Base-by-base conservation (phyloP, 2,888 invertebrate genomes). In the Carterocephalus palaemon region DNA sequence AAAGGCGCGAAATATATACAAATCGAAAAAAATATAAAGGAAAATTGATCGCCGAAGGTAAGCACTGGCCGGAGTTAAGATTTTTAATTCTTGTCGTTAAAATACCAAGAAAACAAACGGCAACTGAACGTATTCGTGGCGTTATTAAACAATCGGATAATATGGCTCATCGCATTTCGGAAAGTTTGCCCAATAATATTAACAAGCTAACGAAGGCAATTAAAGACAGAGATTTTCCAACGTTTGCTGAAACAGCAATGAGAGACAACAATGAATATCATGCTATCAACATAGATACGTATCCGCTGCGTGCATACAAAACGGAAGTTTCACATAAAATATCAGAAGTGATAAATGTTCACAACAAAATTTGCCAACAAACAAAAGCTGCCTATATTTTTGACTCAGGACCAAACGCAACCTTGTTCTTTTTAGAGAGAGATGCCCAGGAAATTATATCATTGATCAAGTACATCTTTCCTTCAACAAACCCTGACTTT, bases 201-300 rank as follows among this genome's bases (percentile, higher is more conserved):
- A 34, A 28, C n/a, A 7, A 7, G 9, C 3, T 33, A 0, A 16
- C 7, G 7, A 12, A 13, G 5, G 20, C 42, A 3, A 34, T 42
- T 15, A 34, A 34, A 2, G 28, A 10, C 4, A 42, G 12, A 28
- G 20, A 43, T 20, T 43, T 43, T 8, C 3, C 13, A 7, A 6
- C 28, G 29, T 43, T 43, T 15, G 42, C 34, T 4, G 28, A 34
- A 15, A 16, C 26, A n/a, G 1, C 20, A 4, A 43, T 36, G 33
- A 22, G 2, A 22, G 34, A 43, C 22, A 43, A 36, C 26, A 26
- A 43, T n/a, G 26, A 34, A 19, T 42, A 17, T 6, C 42, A 42
- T 17, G 6, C 19, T 2, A 15, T 34, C 9, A 34, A 34, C 10
- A 9, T 15, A 1, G 20, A 42, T 20, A 34, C 41, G 4, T 28